Evolutionary conservation across 2,113 vertebrate genomes (phyloP).

Genomic region (Sterrhoptilus dennistouni): DNA sequence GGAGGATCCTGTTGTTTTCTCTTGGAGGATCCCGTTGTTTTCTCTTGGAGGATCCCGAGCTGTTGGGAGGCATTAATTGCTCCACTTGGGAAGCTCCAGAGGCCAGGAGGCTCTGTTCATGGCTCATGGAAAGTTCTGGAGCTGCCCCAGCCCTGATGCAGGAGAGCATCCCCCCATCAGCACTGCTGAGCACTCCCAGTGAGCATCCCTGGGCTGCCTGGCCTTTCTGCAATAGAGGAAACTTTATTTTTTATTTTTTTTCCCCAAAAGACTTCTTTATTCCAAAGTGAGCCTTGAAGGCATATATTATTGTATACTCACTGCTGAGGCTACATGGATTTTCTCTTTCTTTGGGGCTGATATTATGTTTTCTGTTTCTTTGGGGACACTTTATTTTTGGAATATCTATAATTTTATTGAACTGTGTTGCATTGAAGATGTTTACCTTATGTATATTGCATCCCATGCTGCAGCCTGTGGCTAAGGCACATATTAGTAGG

Average conservation of each 20-base stretch:
- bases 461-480: conserved; percentile 25
- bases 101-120: fast-evolving
- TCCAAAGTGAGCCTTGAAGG: not conserved
- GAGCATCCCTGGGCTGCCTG: not conserved
- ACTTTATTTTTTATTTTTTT: not conserved
- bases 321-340: not conserved
- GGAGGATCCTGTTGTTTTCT: not conserved
- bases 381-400: conserved; percentile 28
- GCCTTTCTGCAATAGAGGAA: not conserved
- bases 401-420: conserved; percentile 49
- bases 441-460: conserved; percentile 46
- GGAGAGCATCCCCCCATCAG: fast-evolving
- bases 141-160: not conserved
- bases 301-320: not conserved
- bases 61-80: not conserved
- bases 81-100: not conserved
- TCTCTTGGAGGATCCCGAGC: not conserved
- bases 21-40: not conserved
- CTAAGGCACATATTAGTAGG: conserved; percentile 30
- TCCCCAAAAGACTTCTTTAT: not conserved
- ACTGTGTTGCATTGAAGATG: not conserved
- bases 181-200: fast-evolving
- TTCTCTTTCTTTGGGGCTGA: not conserved
- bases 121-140: not conserved
- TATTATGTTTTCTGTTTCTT: conserved; percentile 18